These are phyloP conservation scores for Sarcophaga bullata DNA, from an alignment of 1,140 invertebrate genomes.

Conservation along the genomic window DNA sequence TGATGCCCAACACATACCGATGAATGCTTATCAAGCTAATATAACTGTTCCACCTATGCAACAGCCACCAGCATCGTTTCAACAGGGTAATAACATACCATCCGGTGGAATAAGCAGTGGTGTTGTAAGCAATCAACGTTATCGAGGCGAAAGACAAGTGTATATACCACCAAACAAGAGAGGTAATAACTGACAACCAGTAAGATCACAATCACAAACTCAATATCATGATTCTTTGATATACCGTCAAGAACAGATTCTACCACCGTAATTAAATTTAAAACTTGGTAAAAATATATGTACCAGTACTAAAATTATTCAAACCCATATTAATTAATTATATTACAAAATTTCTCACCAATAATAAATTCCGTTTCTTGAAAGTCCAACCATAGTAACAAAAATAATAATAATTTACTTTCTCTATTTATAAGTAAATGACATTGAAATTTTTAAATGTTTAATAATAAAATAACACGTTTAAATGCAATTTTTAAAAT, in stretches of 20 bases:
- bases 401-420: not conserved
- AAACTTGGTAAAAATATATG: too few species aligned
- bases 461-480: conserved; percentile 16
- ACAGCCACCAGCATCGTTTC: conserved; percentile 35
- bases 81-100: conserved; percentile 42
- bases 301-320: too few species aligned
- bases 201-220: not conserved
- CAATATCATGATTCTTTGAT: conserved; percentile 30
- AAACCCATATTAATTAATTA: too few species aligned
- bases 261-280: not conserved
- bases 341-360: too few species aligned
- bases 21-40: conserved; percentile 50
- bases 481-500: not conserved
- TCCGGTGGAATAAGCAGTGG: not conserved
- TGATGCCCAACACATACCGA: conserved; percentile 60
- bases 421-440: conserved; percentile 13
- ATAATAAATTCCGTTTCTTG: too few species aligned
- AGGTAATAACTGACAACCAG: conserved; percentile 43
- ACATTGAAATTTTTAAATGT: conserved; percentile 38
- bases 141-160: conserved; percentile 62
- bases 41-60: conserved; percentile 37
- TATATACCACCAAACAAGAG: conserved; percentile 66
- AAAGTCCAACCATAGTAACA: not conserved
- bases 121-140: conserved; percentile 47
- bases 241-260: not conserved